Conservation (phyloP, 2,888 invertebrate species). For the Thera britannica region DNA sequence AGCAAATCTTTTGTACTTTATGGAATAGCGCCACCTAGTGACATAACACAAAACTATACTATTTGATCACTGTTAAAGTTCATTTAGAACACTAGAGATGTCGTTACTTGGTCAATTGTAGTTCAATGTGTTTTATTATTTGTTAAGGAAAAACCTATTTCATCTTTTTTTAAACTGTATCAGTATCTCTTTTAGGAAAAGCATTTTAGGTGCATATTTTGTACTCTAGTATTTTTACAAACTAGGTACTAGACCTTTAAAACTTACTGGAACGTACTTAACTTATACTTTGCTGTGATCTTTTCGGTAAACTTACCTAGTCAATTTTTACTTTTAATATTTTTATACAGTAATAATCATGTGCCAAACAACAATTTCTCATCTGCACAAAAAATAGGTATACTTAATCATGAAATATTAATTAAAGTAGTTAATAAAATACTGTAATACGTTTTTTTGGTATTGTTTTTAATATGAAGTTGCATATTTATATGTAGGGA, state of each 20-base stretch:
- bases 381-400: conserved; percentile 2
- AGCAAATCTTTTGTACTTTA: not conserved
- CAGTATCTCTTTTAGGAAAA: not conserved
- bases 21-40: not conserved
- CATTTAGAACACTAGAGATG: conserved; percentile 41
- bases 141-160: not conserved
- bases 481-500: too few relatives aligned
- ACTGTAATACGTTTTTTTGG: not conserved
- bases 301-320: conserved; percentile 35
- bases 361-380: conserved; percentile 36
- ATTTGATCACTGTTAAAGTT: not conserved
- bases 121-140: not conserved
- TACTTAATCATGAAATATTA: not conserved
- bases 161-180: too few relatives aligned
- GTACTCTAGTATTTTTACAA: not conserved
- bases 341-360: conserved; percentile 15
- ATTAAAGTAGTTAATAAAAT: conserved; percentile 6
- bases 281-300: conserved; percentile 28
- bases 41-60: not conserved
- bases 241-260: not conserved
- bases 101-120: conserved; percentile 42
- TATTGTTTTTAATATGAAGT: not conserved
- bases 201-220: not conserved
- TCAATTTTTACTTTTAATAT: conserved; percentile 28
- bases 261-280: not conserved